phyloP scores from a whole-genome alignment of 1,140 invertebrate species.

The Pseudoatta argentina region DNA sequence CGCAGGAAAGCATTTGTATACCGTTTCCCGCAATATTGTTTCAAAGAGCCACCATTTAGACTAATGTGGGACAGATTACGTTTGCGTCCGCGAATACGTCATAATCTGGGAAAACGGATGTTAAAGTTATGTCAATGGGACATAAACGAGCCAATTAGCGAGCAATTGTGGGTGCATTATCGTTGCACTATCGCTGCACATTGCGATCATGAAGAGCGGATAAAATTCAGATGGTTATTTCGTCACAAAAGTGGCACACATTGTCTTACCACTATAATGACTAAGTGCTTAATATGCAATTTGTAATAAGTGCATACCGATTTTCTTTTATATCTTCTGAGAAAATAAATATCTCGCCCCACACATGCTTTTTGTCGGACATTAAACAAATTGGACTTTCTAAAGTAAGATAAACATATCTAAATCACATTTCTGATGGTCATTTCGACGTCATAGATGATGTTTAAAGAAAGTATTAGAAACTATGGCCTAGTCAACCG shows the following conservation, averaged over 20 bases:
- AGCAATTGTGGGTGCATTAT: constrained; percentile 22
- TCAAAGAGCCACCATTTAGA: constrained; percentile 48
- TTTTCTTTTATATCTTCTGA: neutral
- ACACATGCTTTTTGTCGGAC: neutral
- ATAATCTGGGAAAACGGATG: constrained; percentile 46
- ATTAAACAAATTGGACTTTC: constrained; percentile 19
- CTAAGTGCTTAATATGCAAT: constrained; percentile 3
- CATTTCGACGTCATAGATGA: neutral
- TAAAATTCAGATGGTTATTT: constrained; percentile 29
- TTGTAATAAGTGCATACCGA: neutral
- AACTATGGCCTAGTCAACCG: neutral
- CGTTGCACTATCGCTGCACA: neutral
- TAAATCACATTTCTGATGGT: constrained; percentile 18
- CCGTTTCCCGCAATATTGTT: constrained; percentile 17
- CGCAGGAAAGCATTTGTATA: constrained; percentile 32
- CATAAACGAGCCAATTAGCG: constrained; percentile 52
- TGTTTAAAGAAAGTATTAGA: constrained; percentile 41
- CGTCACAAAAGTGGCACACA: neutral
- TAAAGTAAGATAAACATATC: constrained; percentile 4
- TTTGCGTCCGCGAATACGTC: constrained; percentile 12
- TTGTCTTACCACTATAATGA: neutral
- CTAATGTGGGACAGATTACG: constrained; percentile 54
- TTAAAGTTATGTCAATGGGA: constrained; percentile 50
- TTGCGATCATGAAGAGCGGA: neutral
- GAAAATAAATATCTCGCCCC: neutral